Evolutionary conservation across 2,888 invertebrate species (phyloP).

Genomic region (Campoplex capitator): DNA sequence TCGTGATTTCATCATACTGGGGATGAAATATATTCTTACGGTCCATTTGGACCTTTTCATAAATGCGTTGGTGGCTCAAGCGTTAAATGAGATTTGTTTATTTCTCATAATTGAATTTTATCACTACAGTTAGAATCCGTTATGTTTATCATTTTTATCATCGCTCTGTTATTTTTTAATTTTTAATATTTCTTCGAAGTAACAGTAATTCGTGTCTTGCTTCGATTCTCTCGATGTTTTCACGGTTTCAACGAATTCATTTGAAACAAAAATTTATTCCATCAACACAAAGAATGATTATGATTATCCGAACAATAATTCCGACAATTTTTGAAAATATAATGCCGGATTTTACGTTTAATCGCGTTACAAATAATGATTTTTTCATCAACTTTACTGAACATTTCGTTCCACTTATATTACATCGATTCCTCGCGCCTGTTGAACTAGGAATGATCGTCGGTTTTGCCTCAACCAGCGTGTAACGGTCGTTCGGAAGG

Average conservation of each 20-base stretch:
- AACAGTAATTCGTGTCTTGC: not conserved
- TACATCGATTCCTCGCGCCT: conserved; percentile 3
- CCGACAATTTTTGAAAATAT: not conserved
- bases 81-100: not conserved
- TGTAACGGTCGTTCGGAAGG: conserved; percentile 37
- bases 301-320: not conserved
- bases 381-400: conserved; percentile 36
- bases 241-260: not conserved
- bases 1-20: conserved; percentile 18
- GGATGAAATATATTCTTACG: conserved; percentile 39
- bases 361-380: conserved; percentile 2
- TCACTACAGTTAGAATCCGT: not conserved
- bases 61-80: not conserved
- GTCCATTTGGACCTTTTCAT: conserved; percentile 44
- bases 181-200: not conserved
- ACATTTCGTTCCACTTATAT: not conserved
- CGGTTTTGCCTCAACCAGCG: conserved; percentile 30
- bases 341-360: not conserved
- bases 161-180: not conserved
- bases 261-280: not conserved
- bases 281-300: not conserved
- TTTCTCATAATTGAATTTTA: conserved; percentile 10
- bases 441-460: conserved; percentile 28
- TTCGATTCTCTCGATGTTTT: conserved; percentile 8
- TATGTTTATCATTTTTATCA: not conserved